These are phyloP conservation scores for Coptotermes formosanus DNA, from an alignment of 1,140 invertebrate species.

Conservation along the genomic window DNA sequence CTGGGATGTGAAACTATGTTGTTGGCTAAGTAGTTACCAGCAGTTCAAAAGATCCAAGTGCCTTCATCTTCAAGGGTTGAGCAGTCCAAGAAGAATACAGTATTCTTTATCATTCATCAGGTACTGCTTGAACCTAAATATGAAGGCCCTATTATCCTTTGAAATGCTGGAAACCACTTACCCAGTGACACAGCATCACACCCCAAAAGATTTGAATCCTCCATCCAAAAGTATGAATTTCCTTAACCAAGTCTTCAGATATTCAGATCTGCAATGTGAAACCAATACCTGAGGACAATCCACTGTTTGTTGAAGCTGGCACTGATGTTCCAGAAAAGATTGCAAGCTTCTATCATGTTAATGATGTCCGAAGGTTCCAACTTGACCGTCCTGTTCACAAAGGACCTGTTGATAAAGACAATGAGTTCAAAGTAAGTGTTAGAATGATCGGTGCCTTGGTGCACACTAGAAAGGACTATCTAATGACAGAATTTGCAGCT, in stretches of 20 bases:
- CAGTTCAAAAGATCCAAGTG: too few relatives aligned
- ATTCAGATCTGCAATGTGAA: slow-evolving; percentile 96
- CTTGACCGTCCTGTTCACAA: slow-evolving; percentile 88
- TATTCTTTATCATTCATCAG: too few relatives aligned
- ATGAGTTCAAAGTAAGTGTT: slow-evolving; percentile 77
- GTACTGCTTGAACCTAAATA: too few relatives aligned
- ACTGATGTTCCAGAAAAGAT: slow-evolving; percentile 82
- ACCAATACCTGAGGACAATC: slow-evolving; percentile 66
- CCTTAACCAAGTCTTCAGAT: slow-evolving; percentile 50
- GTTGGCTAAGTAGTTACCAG: too few relatives aligned
- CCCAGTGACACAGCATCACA: too few relatives aligned
- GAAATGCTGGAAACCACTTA: too few relatives aligned
- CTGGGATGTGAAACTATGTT: too few relatives aligned
- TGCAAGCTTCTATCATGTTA: slow-evolving; percentile 83
- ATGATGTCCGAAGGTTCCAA: slow-evolving; percentile 88
- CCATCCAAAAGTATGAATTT: neutral
- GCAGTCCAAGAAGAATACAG: too few relatives aligned
- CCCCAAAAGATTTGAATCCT: neutral
- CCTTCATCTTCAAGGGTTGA: too few relatives aligned
- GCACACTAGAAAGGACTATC: too few relatives aligned
- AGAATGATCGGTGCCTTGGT: neutral
- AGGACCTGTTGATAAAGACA: slow-evolving; percentile 85
- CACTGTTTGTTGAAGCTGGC: slow-evolving; percentile 48
- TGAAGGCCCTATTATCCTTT: too few relatives aligned
- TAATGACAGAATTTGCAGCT: too few relatives aligned